These are phyloP conservation scores for Dromiciops gliroides DNA, from an alignment of 2,113 vertebrate species.

Conservation along the genomic window DNA sequence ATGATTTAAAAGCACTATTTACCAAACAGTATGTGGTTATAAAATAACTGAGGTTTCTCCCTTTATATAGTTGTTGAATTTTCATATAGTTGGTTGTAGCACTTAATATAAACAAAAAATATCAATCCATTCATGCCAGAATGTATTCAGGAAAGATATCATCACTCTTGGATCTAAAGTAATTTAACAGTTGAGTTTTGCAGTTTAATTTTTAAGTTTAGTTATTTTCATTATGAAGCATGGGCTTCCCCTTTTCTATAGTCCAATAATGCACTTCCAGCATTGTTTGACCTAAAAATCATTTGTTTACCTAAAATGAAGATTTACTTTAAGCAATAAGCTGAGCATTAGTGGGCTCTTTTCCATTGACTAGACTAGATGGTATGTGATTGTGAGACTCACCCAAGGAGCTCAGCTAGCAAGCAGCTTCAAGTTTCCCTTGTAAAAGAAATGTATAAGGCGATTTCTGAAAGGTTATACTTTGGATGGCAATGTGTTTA, in stretches of 20 bases:
- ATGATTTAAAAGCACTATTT: background rate
- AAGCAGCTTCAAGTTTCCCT: slow-evolving; percentile 65
- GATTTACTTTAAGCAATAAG: background rate
- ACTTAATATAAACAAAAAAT: slow-evolving; percentile 16
- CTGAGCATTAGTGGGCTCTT: background rate
- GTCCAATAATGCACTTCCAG: background rate
- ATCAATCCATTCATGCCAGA: slow-evolving; percentile 37
- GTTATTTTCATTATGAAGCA: background rate
- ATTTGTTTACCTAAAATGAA: background rate
- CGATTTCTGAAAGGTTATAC: slow-evolving; percentile 62
- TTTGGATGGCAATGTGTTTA: slow-evolving; percentile 70
- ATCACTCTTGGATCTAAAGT: slow-evolving; percentile 57
- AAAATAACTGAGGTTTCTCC: slow-evolving; percentile 28
- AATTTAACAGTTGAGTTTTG: slow-evolving; percentile 57
- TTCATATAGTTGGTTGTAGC: background rate
- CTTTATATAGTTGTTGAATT: background rate
- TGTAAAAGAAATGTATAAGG: slow-evolving; percentile 63
- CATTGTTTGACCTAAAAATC: background rate
- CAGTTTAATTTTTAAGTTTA: slow-evolving; percentile 53
- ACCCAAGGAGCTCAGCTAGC: slow-evolving; percentile 54
- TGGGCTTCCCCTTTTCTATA: background rate
- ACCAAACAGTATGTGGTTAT: background rate
- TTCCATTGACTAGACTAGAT: background rate
- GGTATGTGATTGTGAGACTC: background rate
- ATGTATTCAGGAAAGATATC: slow-evolving; percentile 23